Evolutionary conservation across 2,113 vertebrate species (phyloP).

Genomic region (Hystrix brachyura): DNA sequence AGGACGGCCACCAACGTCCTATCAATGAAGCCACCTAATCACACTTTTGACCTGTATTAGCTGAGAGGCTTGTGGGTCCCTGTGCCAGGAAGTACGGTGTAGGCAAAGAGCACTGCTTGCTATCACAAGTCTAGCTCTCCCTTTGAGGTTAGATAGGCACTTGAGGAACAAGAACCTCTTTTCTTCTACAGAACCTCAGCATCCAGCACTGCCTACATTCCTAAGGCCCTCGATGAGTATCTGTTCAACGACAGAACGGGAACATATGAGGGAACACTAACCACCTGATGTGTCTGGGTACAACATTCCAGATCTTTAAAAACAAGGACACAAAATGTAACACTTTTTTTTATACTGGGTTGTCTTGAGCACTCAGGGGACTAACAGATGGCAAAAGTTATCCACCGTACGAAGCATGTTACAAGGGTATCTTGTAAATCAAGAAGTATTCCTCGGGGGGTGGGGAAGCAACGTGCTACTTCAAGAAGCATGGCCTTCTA

Average conservation of each 20-base stretch:
- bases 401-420: not conserved
- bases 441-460: not conserved
- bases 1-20: not conserved
- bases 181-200: not conserved
- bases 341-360: not conserved
- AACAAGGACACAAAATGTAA: not conserved
- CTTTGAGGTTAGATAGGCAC: not conserved
- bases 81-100: not conserved
- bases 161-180: not conserved
- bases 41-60: not conserved
- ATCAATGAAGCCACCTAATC: not conserved
- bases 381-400: not conserved
- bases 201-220: not conserved
- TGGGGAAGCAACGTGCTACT: not conserved
- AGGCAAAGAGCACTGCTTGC: not conserved
- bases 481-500: not conserved
- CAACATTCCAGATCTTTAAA: constrained; percentile 10
- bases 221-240: fast-evolving
- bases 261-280: not conserved
- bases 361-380: not conserved
- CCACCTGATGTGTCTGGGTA: not conserved
- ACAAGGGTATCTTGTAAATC: not conserved
- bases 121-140: not conserved
- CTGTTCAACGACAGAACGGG: not conserved
- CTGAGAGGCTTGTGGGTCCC: not conserved